phyloP scores from a whole-genome alignment of 1,140 invertebrate genomes.

The Monomorium pharaonis region DNA sequence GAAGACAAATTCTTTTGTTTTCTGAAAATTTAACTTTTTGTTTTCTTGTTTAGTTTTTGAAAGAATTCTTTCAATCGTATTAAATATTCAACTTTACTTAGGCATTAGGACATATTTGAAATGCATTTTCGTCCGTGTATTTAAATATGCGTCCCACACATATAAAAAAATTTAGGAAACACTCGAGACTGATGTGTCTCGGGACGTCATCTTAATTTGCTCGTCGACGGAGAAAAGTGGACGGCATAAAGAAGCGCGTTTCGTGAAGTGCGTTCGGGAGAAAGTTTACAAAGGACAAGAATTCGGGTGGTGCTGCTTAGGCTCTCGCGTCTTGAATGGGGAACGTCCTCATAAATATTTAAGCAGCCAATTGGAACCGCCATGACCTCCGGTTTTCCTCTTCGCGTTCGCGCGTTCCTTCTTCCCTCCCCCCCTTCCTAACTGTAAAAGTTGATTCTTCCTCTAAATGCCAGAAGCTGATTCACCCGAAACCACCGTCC shows the following conservation, averaged over 20 bases:
- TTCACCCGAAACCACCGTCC: neutral
- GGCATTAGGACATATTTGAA: neutral
- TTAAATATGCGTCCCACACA: neutral
- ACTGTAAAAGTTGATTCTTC: conserved; percentile 15
- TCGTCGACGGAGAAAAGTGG: neutral
- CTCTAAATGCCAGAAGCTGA: conserved; percentile 36
- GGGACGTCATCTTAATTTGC: neutral
- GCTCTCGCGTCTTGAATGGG: conserved; percentile 22
- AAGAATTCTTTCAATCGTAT: neutral
- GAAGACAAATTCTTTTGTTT: too few relatives aligned
- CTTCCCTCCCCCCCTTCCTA: neutral
- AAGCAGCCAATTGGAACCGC: conserved; percentile 47
- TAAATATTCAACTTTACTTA: neutral
- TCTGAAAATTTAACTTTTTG: too few relatives aligned
- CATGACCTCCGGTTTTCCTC: conserved; percentile 33
- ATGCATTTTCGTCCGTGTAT: neutral
- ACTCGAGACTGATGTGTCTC: neutral
- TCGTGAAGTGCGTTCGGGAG: conserved; percentile 26
- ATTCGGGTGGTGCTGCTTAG: conserved; percentile 64
- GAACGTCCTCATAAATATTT: conserved; percentile 70
- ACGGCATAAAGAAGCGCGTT: neutral
- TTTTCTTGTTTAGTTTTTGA: too few relatives aligned
- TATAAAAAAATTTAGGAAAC: neutral
- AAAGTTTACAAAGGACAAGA: conserved; percentile 68
- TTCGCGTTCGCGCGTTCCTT: conserved; percentile 7